Evolutionary conservation across 1,140 invertebrate genomes (phyloP), one percentile per base, ranked within the genome.

Genomic region (Arctopsyche grandis): DNA sequence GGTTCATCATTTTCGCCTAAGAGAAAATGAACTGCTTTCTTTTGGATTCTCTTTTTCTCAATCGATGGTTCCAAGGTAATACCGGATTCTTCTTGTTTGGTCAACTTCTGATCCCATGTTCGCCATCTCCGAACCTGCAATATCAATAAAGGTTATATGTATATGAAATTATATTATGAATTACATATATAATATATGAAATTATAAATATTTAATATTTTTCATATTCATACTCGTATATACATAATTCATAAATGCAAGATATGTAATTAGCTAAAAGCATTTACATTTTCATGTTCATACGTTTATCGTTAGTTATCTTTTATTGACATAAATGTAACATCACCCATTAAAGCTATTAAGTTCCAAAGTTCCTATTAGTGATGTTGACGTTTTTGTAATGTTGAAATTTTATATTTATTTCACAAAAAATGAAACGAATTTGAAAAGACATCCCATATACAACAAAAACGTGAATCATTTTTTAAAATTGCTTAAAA

Each of bases 71-170:
- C 43, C 83, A 86, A 38, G 83, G 83, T 73, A 82, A 78, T 56
- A 83, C 84, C 29, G 21, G 71, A 14, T 44, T 86, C 84, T 70
- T 89, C 87, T 69, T 90, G 86, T 80, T 90, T 86, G 78, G 88
- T 85, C 19, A 91, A 85, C 84, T 91, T 88, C 48, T 92, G 87
- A 82, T 93, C 93, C 89, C 90, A 90, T 21, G 88, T 81, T 80
- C 90, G 90, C 93, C 93, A 95, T 80, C 93, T 88, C 77, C 93
- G 87, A 0, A 89, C 86, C 87, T 88, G 81, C 0, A 66, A 77
- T 21, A 60, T 60, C 10, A 60, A 74, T 19, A 46, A 52, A 52
- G 22, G 52, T n/a, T n/a, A 56, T 38, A 69, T 69, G 14, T 22
- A 69, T 22, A 24, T 38, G n/a, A 46, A 46, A 5, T 46, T 12